Evolutionary conservation across 2,113 vertebrate species (phyloP).

Genomic region (Alces alces): DNA sequence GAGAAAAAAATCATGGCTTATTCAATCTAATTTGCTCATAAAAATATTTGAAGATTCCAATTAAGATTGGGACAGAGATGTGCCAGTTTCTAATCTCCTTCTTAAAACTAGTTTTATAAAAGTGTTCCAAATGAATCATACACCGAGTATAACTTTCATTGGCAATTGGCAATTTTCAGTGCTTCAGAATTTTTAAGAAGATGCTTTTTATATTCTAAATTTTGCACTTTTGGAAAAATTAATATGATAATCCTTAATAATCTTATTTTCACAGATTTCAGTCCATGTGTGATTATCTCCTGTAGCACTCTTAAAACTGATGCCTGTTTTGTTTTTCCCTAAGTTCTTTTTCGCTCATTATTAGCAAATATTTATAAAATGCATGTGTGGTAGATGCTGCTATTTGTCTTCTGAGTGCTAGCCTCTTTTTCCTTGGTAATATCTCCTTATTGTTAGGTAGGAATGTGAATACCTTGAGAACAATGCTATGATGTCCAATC

Average conservation of each 20-base stretch:
- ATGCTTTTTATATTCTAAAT: neutral
- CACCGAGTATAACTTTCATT: neutral
- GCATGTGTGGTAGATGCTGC: neutral
- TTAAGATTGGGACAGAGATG: conserved; percentile 31
- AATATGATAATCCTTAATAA: neutral
- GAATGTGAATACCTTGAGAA: neutral
- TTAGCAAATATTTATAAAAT: neutral
- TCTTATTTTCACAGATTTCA: conserved; percentile 2
- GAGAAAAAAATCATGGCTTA: conserved; percentile 26
- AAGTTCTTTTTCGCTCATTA: neutral
- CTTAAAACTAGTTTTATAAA: neutral
- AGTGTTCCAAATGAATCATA: neutral
- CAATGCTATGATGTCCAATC: neutral
- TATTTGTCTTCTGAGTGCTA: neutral
- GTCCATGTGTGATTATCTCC: neutral
- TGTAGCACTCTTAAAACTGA: neutral
- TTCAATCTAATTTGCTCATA: conserved; percentile 17
- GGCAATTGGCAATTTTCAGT: neutral
- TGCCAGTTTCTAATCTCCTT: neutral
- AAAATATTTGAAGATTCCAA: conserved; percentile 33
- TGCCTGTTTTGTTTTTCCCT: neutral
- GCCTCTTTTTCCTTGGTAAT: neutral
- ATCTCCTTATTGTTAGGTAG: neutral
- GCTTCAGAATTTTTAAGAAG: neutral
- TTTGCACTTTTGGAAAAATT: neutral